Evolutionary conservation across 2,797 vertebrate species (phyloP), one percentile per base, ranked within the genome.

Genomic region (Myoxocephalus aenaeus): DNA sequence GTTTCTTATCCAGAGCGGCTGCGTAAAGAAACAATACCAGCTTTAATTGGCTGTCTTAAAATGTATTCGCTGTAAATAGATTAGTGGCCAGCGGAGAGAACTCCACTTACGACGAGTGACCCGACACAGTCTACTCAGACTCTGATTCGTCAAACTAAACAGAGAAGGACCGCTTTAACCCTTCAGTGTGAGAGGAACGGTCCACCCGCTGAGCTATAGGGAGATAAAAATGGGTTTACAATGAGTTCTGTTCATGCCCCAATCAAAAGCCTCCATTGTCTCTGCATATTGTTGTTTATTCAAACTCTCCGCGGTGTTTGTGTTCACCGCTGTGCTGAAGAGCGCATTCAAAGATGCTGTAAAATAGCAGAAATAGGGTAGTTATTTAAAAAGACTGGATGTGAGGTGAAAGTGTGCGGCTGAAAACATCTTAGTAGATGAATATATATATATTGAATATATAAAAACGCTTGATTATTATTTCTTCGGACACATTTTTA

Each of bases 1-100:
- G 27, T 17, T 38, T 70, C 65, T 61, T 9, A 68, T 74, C 34
- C 48, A 73, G 61, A 65, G 74, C 59, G 18, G 56, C 61, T 71
- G 22, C 3, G 2, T 65, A 40, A 14, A 48, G 44, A 38, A 34
- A 65, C 27, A 27, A 7, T 18, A 65, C 20, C 25, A 65, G 27
- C 0, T 18, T 20, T 20, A 20, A 5, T 22, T 72, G 38, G 57
- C 8, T 20, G 29, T 62, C 27, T 38, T 4, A 40, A 61, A 58
- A 61, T 56, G 5, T 42, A 17, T 53, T 76, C 12, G 36, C 40
- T 64, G 29, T 79, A 77, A 79, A 57, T 40, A 36, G 32, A 68
- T 65, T n/a, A 69, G 34, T 36, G n/a, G 9, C 46, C 22, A 20
- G 64, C 40, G 14, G 10, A 29, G 7, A 68, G 48, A 74, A 70